phyloP scores from a whole-genome alignment of 2,797 vertebrate species.

The Neosalanx taihuensis region DNA sequence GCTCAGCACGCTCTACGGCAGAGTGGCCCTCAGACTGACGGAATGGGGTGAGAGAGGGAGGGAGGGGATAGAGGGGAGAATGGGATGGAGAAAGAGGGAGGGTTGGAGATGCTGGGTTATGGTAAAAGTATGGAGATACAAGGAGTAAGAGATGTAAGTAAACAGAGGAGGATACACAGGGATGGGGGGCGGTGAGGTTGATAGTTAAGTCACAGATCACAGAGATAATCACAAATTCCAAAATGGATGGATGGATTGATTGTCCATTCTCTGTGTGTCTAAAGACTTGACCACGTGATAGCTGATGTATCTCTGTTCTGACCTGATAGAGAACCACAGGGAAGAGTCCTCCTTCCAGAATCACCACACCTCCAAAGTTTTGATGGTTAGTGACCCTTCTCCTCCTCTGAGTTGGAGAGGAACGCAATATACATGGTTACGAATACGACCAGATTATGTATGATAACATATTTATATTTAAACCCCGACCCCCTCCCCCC shows the following conservation, averaged over 20 bases:
- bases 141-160: not conserved
- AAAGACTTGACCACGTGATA: not conserved
- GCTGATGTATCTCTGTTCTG: not conserved
- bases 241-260: no score
- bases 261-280: not conserved
- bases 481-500: not conserved
- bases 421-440: not conserved
- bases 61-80: not conserved
- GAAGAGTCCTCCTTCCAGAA: slow-evolving; percentile 76
- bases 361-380: slow-evolving; percentile 77
- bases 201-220: not conserved
- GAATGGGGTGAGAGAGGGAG: slow-evolving; percentile 70
- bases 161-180: not conserved
- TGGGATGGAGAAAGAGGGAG: not conserved
- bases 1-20: slow-evolving; percentile 69
- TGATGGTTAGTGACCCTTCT: slow-evolving; percentile 71
- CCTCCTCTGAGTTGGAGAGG: not conserved
- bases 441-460: not conserved
- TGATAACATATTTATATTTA: not conserved
- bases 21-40: slow-evolving; percentile 65
- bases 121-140: no score
- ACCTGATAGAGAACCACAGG: slow-evolving; percentile 77
- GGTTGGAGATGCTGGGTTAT: no score
- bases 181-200: not conserved
- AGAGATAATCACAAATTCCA: not conserved